Conservation (phyloP, 2,888 invertebrate genomes). For the Metacarcinus magister region DNA sequence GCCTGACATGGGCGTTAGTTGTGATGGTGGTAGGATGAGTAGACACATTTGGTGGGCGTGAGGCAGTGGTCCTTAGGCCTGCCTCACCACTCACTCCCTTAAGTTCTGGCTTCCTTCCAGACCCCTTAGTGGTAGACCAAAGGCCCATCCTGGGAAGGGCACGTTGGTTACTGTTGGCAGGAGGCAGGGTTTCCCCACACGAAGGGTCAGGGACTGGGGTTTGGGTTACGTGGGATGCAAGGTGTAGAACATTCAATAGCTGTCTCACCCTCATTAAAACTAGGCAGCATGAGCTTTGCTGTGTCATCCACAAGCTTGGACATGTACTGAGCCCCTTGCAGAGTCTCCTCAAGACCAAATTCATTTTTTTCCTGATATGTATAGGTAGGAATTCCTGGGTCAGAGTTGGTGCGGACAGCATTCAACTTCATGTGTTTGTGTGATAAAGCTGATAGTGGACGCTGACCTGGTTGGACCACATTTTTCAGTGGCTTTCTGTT, state of each 20-base stretch:
- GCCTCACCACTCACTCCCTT: background rate
- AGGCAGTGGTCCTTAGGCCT: background rate
- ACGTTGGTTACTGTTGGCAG: background rate
- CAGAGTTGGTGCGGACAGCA: conserved; percentile 65
- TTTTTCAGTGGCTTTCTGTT: background rate
- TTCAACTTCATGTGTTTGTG: conserved; percentile 70
- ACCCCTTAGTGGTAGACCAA: background rate
- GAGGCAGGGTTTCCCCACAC: background rate
- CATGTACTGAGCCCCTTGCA: conserved; percentile 56
- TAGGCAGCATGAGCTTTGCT: conserved; percentile 58
- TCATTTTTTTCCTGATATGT: background rate
- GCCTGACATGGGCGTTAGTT: background rate
- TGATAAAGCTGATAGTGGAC: background rate
- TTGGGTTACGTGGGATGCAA: conserved; percentile 26
- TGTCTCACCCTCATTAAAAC: conserved; percentile 46
- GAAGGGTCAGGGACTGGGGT: background rate
- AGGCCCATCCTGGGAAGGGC: conserved; percentile 20
- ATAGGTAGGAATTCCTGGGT: conserved; percentile 18
- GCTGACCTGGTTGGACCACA: background rate
- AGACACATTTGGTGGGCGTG: background rate
- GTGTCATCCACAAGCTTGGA: conserved; percentile 72
- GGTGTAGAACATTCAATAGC: conserved; percentile 63
- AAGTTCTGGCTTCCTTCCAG: background rate
- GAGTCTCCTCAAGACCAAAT: conserved; percentile 60
- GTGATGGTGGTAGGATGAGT: background rate